These are phyloP conservation scores for Uloborus plumipes DNA, from an alignment of 2,888 invertebrate species.

Conservation along the genomic window DNA sequence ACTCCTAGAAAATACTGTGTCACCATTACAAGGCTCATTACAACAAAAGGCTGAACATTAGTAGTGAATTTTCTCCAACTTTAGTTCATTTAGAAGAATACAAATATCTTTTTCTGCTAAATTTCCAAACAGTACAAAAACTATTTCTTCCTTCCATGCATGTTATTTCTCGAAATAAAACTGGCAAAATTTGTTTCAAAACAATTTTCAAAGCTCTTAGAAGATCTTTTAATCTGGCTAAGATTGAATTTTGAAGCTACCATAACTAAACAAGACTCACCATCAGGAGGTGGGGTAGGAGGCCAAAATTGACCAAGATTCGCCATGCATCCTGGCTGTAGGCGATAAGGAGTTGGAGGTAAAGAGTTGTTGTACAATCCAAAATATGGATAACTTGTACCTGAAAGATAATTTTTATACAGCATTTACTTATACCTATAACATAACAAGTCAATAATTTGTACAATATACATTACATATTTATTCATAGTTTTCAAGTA, in stretches of 20 bases:
- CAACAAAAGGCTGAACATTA: no score
- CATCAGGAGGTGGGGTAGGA: constrained; percentile 62
- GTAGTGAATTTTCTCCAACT: no score
- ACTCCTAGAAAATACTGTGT: no score
- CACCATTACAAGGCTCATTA: no score
- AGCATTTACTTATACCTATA: background rate
- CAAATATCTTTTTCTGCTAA: no score
- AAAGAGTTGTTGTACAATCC: constrained; percentile 59
- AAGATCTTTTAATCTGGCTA: background rate
- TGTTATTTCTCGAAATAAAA: no score
- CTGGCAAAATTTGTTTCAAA: background rate
- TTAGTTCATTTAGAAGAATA: no score
- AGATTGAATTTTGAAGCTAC: background rate
- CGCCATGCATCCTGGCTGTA: constrained; percentile 55
- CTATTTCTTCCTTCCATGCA: no score
- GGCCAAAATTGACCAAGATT: constrained; percentile 61
- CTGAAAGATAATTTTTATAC: constrained; percentile 1
- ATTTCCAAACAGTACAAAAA: no score
- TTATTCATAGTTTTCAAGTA: no score
- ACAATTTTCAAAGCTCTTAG: background rate
- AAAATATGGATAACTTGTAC: constrained; percentile 60
- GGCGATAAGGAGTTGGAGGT: constrained; percentile 54
- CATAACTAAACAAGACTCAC: constrained; percentile 3
- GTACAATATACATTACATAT: background rate
- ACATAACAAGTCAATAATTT: background rate